Evolutionary conservation across 2,888 invertebrate species (phyloP), one percentile per base, ranked within the genome.

Genomic region (Aspidiotus rigidus): DNA sequence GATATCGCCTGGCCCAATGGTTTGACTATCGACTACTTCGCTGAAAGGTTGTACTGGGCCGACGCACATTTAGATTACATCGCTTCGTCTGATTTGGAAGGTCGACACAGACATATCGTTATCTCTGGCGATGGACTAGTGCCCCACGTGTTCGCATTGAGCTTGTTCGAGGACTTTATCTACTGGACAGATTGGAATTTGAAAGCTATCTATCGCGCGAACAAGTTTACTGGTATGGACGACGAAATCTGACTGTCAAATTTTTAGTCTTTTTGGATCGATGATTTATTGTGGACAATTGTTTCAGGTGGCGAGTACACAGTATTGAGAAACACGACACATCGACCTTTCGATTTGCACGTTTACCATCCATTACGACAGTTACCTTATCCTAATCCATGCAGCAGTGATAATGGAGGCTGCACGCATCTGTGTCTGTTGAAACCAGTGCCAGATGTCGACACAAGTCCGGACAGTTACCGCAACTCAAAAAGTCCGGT

Each of bases 151-250:
- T 99, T 96, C 75, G 96, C 97, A 0, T 81, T 99, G 59, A 87
- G 90, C 10, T 83, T 97, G 0, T 97, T 99, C 77, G 98, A 97
- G 76, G 95, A 97, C 75, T 87, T 83, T 74, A 83, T 92, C 17
- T 99, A 89, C 80, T 99, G 97, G 96, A 93, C 96, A 0, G 99
- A 99, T 77, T 99, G 99, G 98, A 98, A 98, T 78, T 80, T 93
- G 63, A 95, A 95, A 77, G 90, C 90, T 0, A 90, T 99, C 67
- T 86, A 89, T 73, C 85, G 88, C 74, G 95, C 96, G 0, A 88
- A 95, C 76, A 99, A 98, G 78, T 95, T 92, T 78, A 90, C 89
- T 0, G 84, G 83, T 63, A 72, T 62, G 5, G 1, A 3, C 5
- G 28, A 28, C 5, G 28, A 28, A 28, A 28, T 28, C 2, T 1